These are phyloP conservation scores for Mastomys natalensis DNA, from an alignment of 2,113 vertebrate genomes.

Conservation along the genomic window DNA sequence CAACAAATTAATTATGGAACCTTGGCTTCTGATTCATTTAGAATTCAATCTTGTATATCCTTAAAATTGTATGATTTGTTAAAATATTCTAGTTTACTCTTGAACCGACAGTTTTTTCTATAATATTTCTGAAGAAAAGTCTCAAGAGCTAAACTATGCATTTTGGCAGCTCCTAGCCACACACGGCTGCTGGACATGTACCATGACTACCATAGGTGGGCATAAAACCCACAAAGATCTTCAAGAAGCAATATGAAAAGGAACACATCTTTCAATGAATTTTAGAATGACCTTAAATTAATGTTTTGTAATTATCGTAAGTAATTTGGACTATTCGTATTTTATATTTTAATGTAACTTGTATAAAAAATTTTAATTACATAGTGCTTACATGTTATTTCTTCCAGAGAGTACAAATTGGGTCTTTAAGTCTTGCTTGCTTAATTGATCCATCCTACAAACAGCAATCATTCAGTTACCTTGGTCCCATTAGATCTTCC, in stretches of 20 bases:
- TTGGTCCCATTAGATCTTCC: neutral
- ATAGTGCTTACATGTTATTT: neutral
- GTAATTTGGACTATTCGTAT: neutral
- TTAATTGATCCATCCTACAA: neutral
- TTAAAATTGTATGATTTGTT: neutral
- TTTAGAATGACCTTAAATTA: neutral
- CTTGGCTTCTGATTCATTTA: slow-evolving; percentile 10
- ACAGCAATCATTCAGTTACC: neutral
- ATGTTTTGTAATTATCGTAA: neutral
- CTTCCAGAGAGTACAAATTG: neutral
- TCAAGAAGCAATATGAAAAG: neutral
- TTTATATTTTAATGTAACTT: neutral
- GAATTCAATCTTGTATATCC: neutral
- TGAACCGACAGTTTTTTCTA: neutral
- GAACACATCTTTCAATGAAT: neutral
- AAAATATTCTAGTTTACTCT: neutral
- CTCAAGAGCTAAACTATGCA: neutral
- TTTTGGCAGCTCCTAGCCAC: neutral
- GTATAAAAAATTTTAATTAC: slow-evolving; percentile 14
- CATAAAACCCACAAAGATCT: neutral
- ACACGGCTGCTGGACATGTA: rapidly evolving
- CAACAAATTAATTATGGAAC: neutral
- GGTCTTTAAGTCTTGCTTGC: neutral
- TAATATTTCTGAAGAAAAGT: neutral
- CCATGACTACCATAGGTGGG: neutral